Percentiles rank a stretch among this genome's conserved stretches.
Evolutionary conservation across 2,113 vertebrate genomes (phyloP).

Genomic region (Psephotus haematonotus): DNA sequence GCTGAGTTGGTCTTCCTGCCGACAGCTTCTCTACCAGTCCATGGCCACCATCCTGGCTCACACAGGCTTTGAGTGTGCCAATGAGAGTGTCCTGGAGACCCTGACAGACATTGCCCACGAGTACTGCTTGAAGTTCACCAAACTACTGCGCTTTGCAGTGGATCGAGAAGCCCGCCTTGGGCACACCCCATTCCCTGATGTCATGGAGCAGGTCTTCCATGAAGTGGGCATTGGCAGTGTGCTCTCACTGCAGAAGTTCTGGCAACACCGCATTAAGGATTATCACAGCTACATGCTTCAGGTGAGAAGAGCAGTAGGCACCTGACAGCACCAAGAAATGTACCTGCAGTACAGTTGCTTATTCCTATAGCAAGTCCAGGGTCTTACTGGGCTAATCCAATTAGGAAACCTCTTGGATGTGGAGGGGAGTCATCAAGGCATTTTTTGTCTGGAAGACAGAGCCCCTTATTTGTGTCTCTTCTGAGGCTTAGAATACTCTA

Average conservation of each 20-base stretch:
- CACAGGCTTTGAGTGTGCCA: constrained; percentile 91
- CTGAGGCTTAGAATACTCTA: not conserved
- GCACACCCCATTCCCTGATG: constrained; percentile 90
- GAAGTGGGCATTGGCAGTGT: constrained; percentile 95
- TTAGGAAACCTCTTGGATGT: not conserved
- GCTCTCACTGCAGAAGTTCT: constrained; percentile 94
- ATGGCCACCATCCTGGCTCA: constrained; percentile 95
- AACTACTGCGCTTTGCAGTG: constrained; percentile 87
- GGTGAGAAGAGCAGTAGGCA: constrained; percentile 71
- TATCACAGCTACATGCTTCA: constrained; percentile 97
- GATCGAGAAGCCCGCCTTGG: constrained; percentile 91
- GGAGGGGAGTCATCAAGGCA: not conserved
- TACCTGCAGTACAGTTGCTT: not conserved
- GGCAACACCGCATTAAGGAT: constrained; percentile 97
- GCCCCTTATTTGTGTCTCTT: not conserved
- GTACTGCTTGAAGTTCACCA: constrained; percentile 91
- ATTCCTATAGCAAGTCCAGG: not conserved
- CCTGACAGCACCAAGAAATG: accelerated
- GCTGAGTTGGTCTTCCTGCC: constrained; percentile 92
- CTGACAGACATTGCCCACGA: constrained; percentile 92
- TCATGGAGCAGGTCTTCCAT: constrained; percentile 96
- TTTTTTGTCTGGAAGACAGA: not conserved
- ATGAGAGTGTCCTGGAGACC: constrained; percentile 94
- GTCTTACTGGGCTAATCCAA: not conserved
- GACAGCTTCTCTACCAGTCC: constrained; percentile 96